Percentiles rank a stretch among this genome's conserved stretches.
Conservation (phyloP, 2,888 invertebrate genomes). For the Lycophotia porphyrea region DNA sequence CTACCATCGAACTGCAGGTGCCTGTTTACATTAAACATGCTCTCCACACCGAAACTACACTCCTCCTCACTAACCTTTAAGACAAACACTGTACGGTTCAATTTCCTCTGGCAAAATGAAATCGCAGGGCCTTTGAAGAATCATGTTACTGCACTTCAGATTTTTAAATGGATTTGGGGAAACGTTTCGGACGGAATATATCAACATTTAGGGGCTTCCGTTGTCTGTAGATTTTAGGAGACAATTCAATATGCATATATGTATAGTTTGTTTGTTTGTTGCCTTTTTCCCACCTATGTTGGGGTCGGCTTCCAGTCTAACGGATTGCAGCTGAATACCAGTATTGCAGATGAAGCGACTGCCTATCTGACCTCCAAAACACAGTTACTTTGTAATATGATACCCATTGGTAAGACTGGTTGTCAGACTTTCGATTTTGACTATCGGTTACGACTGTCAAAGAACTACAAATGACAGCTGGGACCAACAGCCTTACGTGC, state of each 20-base stretch:
- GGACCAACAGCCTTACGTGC: neutral
- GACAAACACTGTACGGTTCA: slow-evolving; percentile 7
- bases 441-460: neutral
- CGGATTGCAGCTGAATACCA: neutral
- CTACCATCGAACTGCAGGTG: slow-evolving; percentile 34
- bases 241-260: neutral
- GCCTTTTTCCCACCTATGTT: too few relatives aligned
- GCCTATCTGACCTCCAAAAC: neutral
- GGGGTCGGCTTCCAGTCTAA: neutral
- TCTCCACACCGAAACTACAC: slow-evolving; percentile 7
- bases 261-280: too few relatives aligned
- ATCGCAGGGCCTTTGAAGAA: slow-evolving; percentile 20
- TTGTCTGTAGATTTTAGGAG: neutral
- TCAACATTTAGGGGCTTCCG: slow-evolving; percentile 16
- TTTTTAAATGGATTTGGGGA: slow-evolving; percentile 48
- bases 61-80: neutral
- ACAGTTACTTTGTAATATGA: neutral
- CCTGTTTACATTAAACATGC: slow-evolving; percentile 47
- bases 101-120: slow-evolving; percentile 17
- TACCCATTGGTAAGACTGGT: neutral
- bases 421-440: neutral
- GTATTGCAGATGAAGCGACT: neutral
- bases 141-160: slow-evolving; percentile 29
- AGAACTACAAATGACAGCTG: neutral
- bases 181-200: slow-evolving; percentile 24